Conservation (phyloP, 2,113 vertebrate species). For the Ranitomeya imitator region DNA sequence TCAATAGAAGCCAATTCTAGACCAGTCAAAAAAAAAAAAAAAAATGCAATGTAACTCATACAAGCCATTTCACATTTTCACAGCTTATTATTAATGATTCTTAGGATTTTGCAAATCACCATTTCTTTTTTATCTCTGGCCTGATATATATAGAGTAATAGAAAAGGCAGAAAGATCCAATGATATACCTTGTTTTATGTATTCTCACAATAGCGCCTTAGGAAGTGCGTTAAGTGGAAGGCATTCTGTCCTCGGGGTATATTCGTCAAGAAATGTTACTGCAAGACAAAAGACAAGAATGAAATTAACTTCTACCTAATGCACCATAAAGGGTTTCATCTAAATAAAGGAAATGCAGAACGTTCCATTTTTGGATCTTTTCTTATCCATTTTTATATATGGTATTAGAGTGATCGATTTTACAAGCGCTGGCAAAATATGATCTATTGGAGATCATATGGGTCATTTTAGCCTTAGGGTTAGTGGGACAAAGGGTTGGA, state of each 20-base stretch:
- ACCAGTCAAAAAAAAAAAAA: conserved; percentile 60
- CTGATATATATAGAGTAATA: conserved; percentile 12
- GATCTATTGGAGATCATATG: conserved; percentile 1
- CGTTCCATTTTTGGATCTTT: background rate
- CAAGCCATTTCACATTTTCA: background rate
- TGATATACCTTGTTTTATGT: background rate
- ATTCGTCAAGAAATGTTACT: background rate
- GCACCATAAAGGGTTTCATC: background rate
- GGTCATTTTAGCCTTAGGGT: background rate
- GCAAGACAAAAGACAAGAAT: background rate
- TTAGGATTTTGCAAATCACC: conserved; percentile 14
- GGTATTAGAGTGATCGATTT: background rate
- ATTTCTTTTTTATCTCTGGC: background rate
- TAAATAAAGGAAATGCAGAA: conserved; percentile 1
- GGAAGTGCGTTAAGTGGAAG: background rate
- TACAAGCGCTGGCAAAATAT: background rate
- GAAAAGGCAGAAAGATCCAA: background rate
- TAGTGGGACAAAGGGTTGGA: background rate
- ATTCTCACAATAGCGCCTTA: background rate
- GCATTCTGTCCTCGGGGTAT: background rate
- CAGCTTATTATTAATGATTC: conserved; percentile 45
- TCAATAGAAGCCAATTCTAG: conserved; percentile 72
- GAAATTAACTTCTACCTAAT: conserved; percentile 3
- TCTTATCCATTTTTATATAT: background rate
- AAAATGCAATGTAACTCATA: conserved; percentile 52